Base-by-base conservation (phyloP, 2,888 invertebrate species). In the Beris chalybata region DNA sequence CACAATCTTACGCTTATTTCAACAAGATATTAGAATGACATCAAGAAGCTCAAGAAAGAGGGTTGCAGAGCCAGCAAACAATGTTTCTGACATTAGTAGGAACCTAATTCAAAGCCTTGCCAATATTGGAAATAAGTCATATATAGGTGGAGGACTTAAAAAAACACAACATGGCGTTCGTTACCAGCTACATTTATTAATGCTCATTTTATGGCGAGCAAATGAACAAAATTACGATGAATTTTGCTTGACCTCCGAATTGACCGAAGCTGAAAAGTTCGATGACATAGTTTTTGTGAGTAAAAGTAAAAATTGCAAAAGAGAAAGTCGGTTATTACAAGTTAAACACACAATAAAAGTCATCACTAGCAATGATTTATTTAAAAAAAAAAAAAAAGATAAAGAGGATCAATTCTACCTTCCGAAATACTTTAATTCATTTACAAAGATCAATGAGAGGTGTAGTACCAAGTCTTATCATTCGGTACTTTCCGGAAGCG, bases 211-310 rank as follows among this genome's bases (percentile, higher is more conserved):
- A 22, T 64, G 64, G 64, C 54, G 64, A 2, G 55, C 55, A 7
- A 43, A 7, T 3, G 38, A 6, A n/a, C 11, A 44, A 12, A 44
- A 32, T 15, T 47, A 32, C n/a, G 2, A 11, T 22, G 31, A 47
- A 12, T 64, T 64, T 64, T 38, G 55, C 13, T 31, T 64, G 31
- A 55, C 55, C 32, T 47, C 64, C 3, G 64, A 64, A 50, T 44
- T 55, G 5, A 31, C 54, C 13, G 64, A 47, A 4, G 54, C 64
- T 7, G 64, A 64, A 15, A 64, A 64, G 47, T 64, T 64, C 12
- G 64, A 64, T 54, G 64, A 64, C 32, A 55, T 55, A 2, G 47
- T 53, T 11, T 55, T 64, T 2, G 32, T 47, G 13, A 4, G 12
- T 31, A 22, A 13, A 30, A 22, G 22, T 22, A 22, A 22, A n/a